These are phyloP conservation scores for Drosophila lutescens DNA, from an alignment of 2,888 invertebrate species.

Conservation along the genomic window DNA sequence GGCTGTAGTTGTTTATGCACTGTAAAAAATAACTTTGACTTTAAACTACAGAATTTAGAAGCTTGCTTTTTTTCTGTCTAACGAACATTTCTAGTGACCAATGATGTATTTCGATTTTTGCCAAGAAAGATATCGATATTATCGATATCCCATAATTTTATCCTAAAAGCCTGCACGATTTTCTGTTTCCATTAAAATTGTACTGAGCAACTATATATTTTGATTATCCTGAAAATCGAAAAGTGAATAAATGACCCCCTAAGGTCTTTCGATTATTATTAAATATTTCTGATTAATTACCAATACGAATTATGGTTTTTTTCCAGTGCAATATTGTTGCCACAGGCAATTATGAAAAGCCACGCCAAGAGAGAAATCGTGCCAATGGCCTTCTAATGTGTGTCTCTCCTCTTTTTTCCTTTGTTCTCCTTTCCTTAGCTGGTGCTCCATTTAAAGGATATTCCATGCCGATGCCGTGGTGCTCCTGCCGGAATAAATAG, in stretches of 20 bases:
- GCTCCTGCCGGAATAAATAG: conserved; percentile 27
- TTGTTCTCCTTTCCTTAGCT: neutral
- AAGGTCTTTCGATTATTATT: too few relatives aligned
- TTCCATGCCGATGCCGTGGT: conserved; percentile 28
- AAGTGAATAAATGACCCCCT: too few relatives aligned
- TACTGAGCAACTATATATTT: too few relatives aligned
- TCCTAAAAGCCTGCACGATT: too few relatives aligned
- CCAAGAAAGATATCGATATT: neutral
- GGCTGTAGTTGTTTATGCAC: conserved; percentile 7
- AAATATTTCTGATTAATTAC: neutral
- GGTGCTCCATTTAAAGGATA: conserved; percentile 19
- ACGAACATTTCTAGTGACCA: too few relatives aligned
- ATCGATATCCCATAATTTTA: too few relatives aligned
- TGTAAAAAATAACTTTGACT: neutral
- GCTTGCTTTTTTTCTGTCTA: too few relatives aligned
- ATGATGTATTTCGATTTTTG: neutral
- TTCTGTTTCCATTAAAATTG: too few relatives aligned
- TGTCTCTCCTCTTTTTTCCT: neutral
- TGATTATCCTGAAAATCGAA: too few relatives aligned
- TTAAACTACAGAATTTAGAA: too few relatives aligned
- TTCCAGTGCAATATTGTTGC: conserved; percentile 51
- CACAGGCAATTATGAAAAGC: conserved; percentile 62
- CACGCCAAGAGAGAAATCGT: conserved; percentile 55
- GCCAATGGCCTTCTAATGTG: conserved; percentile 68
- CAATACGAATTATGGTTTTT: neutral